A percentile compares a stretch with the other conserved stretches of the same genome.
Evolutionary conservation across 2,113 vertebrate species (phyloP).

Genomic region (Festucalex cinctus): DNA sequence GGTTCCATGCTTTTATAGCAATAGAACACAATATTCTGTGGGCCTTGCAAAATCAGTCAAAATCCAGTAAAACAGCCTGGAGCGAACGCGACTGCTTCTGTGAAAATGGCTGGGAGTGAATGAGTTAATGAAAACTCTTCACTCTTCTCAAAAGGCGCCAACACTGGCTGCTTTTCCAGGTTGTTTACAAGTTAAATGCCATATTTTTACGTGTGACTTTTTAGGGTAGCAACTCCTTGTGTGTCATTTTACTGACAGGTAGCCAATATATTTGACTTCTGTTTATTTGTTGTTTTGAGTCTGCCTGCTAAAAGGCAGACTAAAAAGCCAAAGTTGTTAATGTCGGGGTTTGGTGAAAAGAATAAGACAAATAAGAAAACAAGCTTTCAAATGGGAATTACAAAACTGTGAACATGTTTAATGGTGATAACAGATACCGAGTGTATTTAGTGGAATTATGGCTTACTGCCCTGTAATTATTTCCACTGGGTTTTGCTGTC

Average conservation of each 20-base stretch:
- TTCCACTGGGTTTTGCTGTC: slow-evolving; percentile 10
- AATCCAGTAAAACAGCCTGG: too few relatives aligned
- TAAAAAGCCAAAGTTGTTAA: neutral
- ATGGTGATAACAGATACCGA: neutral
- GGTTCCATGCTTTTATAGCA: too few relatives aligned
- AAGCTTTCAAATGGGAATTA: slow-evolving; percentile 2
- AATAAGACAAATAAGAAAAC: neutral
- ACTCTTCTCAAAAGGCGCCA: neutral
- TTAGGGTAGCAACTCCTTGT: neutral
- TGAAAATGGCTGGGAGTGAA: too few relatives aligned
- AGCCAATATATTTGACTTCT: neutral
- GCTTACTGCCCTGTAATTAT: slow-evolving; percentile 9
- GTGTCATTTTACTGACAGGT: neutral
- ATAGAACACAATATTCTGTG: too few relatives aligned
- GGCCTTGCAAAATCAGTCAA: too few relatives aligned
- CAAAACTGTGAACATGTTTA: neutral
- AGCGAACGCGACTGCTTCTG: too few relatives aligned
- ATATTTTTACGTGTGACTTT: neutral
- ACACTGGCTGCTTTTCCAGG: neutral
- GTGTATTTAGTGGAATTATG: neutral
- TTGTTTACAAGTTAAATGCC: neutral
- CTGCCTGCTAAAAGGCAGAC: neutral
- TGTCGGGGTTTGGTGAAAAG: neutral
- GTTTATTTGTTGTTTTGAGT: neutral
- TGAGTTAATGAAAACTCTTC: neutral